Base-by-base conservation (phyloP, 2,797 vertebrate genomes). In the Zonotrichia albicollis region DNA sequence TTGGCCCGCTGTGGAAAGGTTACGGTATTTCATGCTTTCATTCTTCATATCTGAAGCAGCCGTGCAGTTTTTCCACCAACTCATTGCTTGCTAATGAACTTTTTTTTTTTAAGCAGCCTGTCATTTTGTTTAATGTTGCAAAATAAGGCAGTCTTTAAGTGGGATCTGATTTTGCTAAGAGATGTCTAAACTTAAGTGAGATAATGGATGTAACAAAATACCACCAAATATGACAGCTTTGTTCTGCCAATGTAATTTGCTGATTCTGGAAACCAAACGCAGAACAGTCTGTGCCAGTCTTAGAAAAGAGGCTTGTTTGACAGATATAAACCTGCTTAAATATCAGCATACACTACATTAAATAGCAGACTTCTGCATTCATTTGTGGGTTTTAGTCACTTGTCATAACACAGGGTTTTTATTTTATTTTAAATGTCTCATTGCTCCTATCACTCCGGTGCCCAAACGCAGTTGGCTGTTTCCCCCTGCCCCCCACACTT, bases 111-210 rank as follows among this genome's bases (percentile, higher is more conserved):
- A 91, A 96, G 91, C 92, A 94, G 93, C 87, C 96, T 97, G 97
- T 98, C 97, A 96, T 97, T 98, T 97, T 96, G 96, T 97, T 97
- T 97, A 97, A 97, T 97, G 97, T 97, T 96, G 97, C 96, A 97
- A 97, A 98, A 97, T 97, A 97, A 83, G 74, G 95, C 95, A 95
- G 94, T 97, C 96, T 97, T 98, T 97, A 97, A 97, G 96, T 87
- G 95, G 96, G 95, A 97, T 97, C 85, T 97, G 97, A 97, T 97
- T 97, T 97, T 97, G 94, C 96, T 96, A 95, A 96, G 96, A 97
- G 92, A 97, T 96, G 97, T 98, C 97, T 98, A 97, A 97, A 96
- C 96, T 97, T 97, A 97, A 97, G 97, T 94, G 96, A 97, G 96
- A 97, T 98, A 97, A 98, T 97, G 95, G 94, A 96, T 97, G 97